Base-by-base conservation (phyloP, 1,140 invertebrate genomes). In the Drosophila orena region DNA sequence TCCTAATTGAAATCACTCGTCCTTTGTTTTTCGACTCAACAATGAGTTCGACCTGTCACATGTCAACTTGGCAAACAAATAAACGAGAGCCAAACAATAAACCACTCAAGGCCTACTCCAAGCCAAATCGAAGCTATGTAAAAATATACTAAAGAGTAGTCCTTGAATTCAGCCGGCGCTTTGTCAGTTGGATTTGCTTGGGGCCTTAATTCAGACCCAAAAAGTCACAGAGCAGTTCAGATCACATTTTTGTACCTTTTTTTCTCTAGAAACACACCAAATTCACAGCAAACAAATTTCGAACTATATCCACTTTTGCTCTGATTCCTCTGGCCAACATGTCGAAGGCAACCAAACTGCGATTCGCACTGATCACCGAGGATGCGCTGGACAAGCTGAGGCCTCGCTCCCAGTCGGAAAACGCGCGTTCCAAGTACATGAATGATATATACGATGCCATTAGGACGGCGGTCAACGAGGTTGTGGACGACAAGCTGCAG, bases 11-110 rank as follows among this genome's bases (percentile, higher is more conserved):
- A 37, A 49, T 38, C 56, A 46, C 70, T 46, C n/a, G 52, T 43
- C 64, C 64, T 22, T 71, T 78, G 79, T 81, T 79, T 65, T 58
- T 64, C 43, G 35, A 44, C 57, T 50, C 74, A 74, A 81, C 81
- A 81, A 73, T 74, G 49, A 73, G 80, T 75, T 49, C 76, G 57
- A 74, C 79, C 66, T 85, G 81, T 86, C 81, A 86, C 83, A 86
- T 86, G 81, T 86, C 81, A 86, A 65, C 81, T 68, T 61, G 59
- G 77, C 27, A 38, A 57, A 64, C 34, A 43, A 74, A 43, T 38
- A 40, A 55, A 34, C 24, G 50, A 24, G 49, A 54, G 11, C 27
- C 20, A 37, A 55, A 64, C 66, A 66, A 66, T 55, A 53, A 40
- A 58, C 20, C 50, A 62, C 49, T 72, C 46, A 47, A 24, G 10